Evolutionary conservation across 2,113 vertebrate genomes (phyloP), one percentile per base, ranked within the genome.

Genomic region (Neolamprologus sp.): DNA sequence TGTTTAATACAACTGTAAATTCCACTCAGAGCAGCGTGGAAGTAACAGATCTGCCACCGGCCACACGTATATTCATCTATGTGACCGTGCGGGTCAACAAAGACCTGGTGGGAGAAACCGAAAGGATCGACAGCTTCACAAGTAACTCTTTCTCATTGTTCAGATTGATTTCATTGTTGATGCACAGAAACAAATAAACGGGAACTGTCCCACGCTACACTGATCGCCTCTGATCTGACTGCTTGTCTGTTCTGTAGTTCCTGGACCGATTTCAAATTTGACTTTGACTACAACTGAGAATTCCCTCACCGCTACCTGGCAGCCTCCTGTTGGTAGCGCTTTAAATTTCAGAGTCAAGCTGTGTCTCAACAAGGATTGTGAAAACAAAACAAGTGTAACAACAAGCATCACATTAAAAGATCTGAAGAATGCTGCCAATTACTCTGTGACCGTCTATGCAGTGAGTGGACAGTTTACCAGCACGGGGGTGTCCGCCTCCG

Each of bases 401-500:
- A 3, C 1, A 2, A 0, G 0, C 0, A 0, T 1, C 4, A 0
- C 0, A 2, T 93, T 93, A 42, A 0, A 0, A 0, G 0, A 0
- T 0, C 89, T 95, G 68, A 87, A 58, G 10, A 23, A n/a, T 12
- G 84, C 63, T 2, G 75, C 83, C n/a, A 2, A 85, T 0, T 95
- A 95, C 90, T 68, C 5, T 1, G 87, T 96, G 23, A 14, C 1
- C 0, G 86, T 96, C 45, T 8, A 1, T 9, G 33, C 80, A 16
- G 5, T 83, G 2, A 83, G 7, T 3, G 83, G 75, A 51, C 0
- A 7, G 4, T 2, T 58, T 1, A 0, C 0, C 0, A 60, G 95
- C 60, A 1, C 0, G 0, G 0, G 1, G 2, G 19, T 16, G n/a
- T 0, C 0, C 0, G 0, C 0, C 0, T 47, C 4, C 65, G 9